These are phyloP conservation scores for Eupithecia insigniata DNA, from an alignment of 2,888 invertebrate species.

Conservation along the genomic window DNA sequence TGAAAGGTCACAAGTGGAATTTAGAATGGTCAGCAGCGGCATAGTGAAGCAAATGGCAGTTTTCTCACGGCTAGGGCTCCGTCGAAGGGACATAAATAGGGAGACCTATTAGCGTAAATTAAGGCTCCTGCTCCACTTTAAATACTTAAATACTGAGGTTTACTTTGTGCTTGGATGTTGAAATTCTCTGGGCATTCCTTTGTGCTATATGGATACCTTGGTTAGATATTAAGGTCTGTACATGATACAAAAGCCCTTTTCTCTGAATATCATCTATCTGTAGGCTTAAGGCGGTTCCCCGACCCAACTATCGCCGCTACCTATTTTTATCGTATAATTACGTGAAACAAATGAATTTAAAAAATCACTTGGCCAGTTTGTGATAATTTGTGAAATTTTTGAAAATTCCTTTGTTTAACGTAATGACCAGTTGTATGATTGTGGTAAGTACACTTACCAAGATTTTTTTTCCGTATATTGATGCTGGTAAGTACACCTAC, in stretches of 20 bases:
- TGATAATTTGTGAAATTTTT: no score
- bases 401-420: no score
- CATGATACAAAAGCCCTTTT: background rate
- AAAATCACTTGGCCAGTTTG: no score
- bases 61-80: slow-evolving; percentile 35
- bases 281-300: no score
- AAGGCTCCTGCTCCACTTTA: slow-evolving; percentile 9
- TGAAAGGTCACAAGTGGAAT: slow-evolving; percentile 42
- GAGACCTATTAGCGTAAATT: slow-evolving; percentile 15
- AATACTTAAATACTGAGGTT: background rate
- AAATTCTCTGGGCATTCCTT: slow-evolving; percentile 1
- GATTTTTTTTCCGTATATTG: no score
- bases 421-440: no score
- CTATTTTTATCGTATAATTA: no score
- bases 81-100: slow-evolving; percentile 23
- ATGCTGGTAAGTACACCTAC: no score
- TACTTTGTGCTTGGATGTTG: slow-evolving; percentile 5
- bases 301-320: no score
- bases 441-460: no score
- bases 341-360: no score
- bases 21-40: slow-evolving; percentile 32
- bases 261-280: background rate
- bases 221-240: background rate
- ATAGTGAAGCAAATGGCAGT: slow-evolving; percentile 29
- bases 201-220: background rate